phyloP scores from a whole-genome alignment of 2,888 invertebrate genomes.

The Volucella bombylans region DNA sequence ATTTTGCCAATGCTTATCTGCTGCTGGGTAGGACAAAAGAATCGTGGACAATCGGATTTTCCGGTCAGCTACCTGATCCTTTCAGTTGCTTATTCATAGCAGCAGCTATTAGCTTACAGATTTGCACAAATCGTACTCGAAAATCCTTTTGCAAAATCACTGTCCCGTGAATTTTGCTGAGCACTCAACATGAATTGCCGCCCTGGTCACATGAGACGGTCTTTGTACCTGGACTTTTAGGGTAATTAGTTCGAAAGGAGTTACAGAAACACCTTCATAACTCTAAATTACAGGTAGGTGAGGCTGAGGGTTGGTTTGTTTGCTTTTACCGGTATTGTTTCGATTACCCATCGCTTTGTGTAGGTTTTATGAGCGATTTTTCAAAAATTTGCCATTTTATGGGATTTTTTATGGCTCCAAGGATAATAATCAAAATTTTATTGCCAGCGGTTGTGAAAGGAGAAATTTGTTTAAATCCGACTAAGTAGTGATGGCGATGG shows the following conservation, averaged over 20 bases:
- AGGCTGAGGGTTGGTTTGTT: constrained; percentile 68
- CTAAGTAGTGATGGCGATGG: constrained; percentile 12
- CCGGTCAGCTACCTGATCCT: constrained; percentile 63
- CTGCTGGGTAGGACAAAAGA: constrained; percentile 23
- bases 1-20: constrained; percentile 7
- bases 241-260: constrained; percentile 67
- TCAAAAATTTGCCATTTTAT: constrained; percentile 60
- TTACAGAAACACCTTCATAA: constrained; percentile 57
- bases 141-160: constrained; percentile 45
- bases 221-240: constrained; percentile 12
- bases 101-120: constrained; percentile 2
- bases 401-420: constrained; percentile 51
- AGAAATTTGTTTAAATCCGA: constrained; percentile 39
- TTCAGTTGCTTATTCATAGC: constrained; percentile 2
- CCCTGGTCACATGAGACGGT: not conserved
- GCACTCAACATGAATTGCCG: constrained; percentile 28
- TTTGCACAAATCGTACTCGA: constrained; percentile 51
- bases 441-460: constrained; percentile 50
- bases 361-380: constrained; percentile 58
- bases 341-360: constrained; percentile 50
- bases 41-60: constrained; percentile 69
- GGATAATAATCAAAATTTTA: constrained; percentile 71
- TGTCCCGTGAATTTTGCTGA: constrained; percentile 32
- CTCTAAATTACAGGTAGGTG: constrained; percentile 55
- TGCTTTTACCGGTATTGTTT: constrained; percentile 62